A percentile compares a stretch with the other conserved stretches of the same genome.
These are phyloP conservation scores for Zapus hudsonius DNA, from an alignment of 2,113 vertebrate genomes.

Conservation along the genomic window DNA sequence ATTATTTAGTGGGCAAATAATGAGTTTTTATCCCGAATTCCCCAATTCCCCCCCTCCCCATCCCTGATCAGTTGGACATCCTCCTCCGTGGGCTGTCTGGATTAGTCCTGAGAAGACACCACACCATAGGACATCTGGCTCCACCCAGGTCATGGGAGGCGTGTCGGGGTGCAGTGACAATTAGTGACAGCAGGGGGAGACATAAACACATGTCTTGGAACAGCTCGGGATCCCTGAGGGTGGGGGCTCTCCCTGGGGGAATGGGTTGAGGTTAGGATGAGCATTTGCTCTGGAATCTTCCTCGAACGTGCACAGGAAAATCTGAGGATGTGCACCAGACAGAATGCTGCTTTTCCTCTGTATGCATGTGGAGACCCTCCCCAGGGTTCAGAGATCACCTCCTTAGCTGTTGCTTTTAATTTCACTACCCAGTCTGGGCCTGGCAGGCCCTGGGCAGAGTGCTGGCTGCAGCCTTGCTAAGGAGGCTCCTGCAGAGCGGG, in stretches of 20 bases:
- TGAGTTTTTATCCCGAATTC: too few relatives aligned
- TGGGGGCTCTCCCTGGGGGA: neutral
- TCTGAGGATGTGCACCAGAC: neutral
- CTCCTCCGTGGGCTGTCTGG: too few relatives aligned
- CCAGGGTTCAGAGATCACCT: constrained; percentile 68
- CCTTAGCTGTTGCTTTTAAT: constrained; percentile 84
- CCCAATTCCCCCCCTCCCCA: too few relatives aligned
- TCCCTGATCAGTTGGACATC: too few relatives aligned
- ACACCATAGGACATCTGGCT: neutral
- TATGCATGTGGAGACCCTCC: neutral
- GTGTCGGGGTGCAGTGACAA: neutral
- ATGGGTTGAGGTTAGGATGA: neutral
- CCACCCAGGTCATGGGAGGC: rapidly evolving
- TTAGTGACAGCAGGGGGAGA: constrained; percentile 49
- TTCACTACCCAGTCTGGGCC: constrained; percentile 83
- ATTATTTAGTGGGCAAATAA: too few relatives aligned
- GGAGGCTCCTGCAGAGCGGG: constrained; percentile 82
- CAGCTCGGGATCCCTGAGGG: too few relatives aligned
- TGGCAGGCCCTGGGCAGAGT: constrained; percentile 81
- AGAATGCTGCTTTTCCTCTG: neutral
- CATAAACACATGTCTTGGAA: neutral
- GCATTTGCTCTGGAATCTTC: neutral
- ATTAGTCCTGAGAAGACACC: too few relatives aligned
- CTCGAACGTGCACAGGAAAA: neutral
- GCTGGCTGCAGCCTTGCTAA: constrained; percentile 83